phyloP scores from a whole-genome alignment of 2,113 vertebrate species.

The Elgaria multicarinata region DNA sequence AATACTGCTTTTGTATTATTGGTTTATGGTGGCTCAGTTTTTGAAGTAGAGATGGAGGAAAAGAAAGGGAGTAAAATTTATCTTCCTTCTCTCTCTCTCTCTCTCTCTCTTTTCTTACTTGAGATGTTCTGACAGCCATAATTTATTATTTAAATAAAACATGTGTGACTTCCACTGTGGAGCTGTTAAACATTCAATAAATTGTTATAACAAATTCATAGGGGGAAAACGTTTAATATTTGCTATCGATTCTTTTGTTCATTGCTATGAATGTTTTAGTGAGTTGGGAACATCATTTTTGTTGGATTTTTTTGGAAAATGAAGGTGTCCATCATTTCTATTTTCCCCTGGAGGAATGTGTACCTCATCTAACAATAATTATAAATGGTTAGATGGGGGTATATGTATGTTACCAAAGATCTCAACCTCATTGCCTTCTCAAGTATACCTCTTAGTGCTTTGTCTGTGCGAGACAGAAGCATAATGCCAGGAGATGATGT shows the following conservation, averaged over 20 bases:
- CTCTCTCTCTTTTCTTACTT: not conserved
- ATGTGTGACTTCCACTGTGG: not conserved
- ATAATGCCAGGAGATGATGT: not conserved
- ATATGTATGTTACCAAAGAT: not conserved
- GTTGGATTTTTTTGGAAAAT: not conserved
- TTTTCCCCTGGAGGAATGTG: not conserved
- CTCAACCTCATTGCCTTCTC: not conserved
- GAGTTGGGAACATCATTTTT: slow-evolving; percentile 2
- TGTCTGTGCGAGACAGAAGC: not conserved
- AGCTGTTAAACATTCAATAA: slow-evolving; percentile 8
- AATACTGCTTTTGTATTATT: not conserved
- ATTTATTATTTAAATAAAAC: slow-evolving; percentile 21
- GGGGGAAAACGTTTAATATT: not conserved
- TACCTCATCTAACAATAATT: not conserved
- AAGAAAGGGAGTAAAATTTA: not conserved
- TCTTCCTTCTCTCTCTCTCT: not conserved
- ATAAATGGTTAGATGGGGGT: not conserved
- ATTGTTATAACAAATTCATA: slow-evolving; percentile 12
- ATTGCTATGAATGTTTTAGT: not conserved
- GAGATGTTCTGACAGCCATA: not conserved
- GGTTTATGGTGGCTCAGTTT: not conserved
- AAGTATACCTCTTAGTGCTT: not conserved
- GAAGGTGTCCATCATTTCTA: not conserved
- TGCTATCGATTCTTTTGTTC: not conserved
- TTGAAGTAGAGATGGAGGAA: not conserved